phyloP scores from a whole-genome alignment of 1,140 invertebrate species.

The Pantala flavescens region DNA sequence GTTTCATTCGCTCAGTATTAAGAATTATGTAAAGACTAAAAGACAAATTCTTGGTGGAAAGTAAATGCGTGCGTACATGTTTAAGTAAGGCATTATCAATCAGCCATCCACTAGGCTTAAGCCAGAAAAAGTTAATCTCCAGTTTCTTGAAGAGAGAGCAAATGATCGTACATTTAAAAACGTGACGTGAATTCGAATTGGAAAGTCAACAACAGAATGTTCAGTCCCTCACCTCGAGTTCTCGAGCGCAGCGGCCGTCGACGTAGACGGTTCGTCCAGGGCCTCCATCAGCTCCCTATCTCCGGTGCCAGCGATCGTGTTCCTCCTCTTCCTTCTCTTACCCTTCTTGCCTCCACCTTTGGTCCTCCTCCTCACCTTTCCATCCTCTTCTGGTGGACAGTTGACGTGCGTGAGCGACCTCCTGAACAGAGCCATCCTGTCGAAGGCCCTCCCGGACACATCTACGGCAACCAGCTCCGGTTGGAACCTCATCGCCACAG shows the following conservation, averaged over 20 bases:
- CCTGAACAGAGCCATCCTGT: constrained; percentile 71
- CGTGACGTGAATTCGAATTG: no score
- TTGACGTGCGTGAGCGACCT: constrained; percentile 62
- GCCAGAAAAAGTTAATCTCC: no score
- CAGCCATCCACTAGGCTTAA: no score
- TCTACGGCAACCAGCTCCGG: constrained; percentile 79
- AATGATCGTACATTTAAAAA: no score
- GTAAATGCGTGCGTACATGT: no score
- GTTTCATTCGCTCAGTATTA: no score
- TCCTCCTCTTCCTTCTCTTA: constrained; percentile 69
- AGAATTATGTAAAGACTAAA: no score
- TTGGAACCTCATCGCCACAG: constrained; percentile 52
- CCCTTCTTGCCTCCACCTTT: constrained; percentile 36
- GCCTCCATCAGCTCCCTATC: constrained; percentile 67
- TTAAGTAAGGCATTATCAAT: no score
- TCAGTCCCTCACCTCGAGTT: background rate
- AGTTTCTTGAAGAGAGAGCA: no score
- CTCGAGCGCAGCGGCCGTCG: background rate
- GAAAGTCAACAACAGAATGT: no score
- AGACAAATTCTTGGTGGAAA: no score
- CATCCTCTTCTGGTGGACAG: constrained; percentile 31
- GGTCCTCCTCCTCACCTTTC: constrained; percentile 20
- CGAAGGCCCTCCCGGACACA: constrained; percentile 71
- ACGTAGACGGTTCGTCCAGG: background rate
- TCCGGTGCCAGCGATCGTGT: constrained; percentile 80